Base-by-base conservation (phyloP, 2,113 vertebrate genomes). In the Okapia johnstoni region DNA sequence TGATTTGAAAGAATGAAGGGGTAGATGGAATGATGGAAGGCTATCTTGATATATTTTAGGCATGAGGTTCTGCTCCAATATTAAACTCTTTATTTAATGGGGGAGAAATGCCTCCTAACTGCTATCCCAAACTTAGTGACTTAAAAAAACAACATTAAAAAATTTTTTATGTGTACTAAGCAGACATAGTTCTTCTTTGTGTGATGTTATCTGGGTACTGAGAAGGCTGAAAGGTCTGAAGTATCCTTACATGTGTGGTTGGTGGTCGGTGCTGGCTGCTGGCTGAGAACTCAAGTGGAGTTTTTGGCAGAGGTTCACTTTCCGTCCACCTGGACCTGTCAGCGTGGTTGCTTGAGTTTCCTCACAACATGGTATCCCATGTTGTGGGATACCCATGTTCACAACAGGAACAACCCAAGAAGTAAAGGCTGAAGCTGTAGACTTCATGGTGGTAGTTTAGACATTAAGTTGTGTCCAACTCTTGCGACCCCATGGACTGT, bases 251-350 rank as follows among this genome's bases (percentile, higher is more conserved):
- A 58, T 28, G 17, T 84, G 85, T 90, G 90, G 30, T 81, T 95
- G 80, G 92, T 92, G 93, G 80, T 93, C 96, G 92, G 57, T 77
- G 43, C 76, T 81, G 94, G 80, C 84, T 94, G n/a, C 52, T 90
- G 86, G 61, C 85, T 96, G 73, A 83, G 95, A 96, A 61, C 84
- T 93, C 40, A 11, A 28, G 58, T 60, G 58, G 94, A 48, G 85
- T n/a, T 95, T 61, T 96, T 94, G 97, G 88, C 80, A 85, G 36
- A 19, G 85, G 2, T 23, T 96, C 33, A 21, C 48, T 81, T 93
- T 85, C 92, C 25, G 10, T 96, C 90, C 79, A 79, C 92, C 52
- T 70, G 94, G 85, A 46, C 43, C 30, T 77, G 85, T 93, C 76
- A 23, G 19, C 28, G 40, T 25, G n/a, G 33, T 88, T 87, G 58